Base-by-base conservation (phyloP, 2,888 invertebrate species). In the Leptarthrus brevirostris region DNA sequence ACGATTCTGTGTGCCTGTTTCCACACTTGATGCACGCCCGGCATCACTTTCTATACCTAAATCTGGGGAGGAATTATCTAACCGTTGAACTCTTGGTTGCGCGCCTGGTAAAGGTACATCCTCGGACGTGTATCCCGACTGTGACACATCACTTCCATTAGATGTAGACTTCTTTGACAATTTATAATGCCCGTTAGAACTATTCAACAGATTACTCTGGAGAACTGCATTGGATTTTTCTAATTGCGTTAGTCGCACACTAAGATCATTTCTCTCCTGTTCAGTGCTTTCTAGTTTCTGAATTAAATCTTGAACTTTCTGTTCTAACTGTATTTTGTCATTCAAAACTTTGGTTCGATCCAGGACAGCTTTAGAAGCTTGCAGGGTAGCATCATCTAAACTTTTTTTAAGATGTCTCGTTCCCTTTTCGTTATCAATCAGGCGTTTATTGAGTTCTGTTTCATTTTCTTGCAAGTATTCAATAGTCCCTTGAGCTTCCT, bases 31-130 rank as follows among this genome's bases (percentile, higher is more conserved):
- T 81, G 82, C 90, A 88, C 75, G 91, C 88, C 78, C 87, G 44
- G 88, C 89, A 82, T 95, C 95, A 80, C 94, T 95, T 82, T 95
- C 95, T 77, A 95, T 95, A n/a, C 95, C 95, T 80, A 94, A 88
- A 85, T 95, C 95, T 0, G 95, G 95, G 0, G 95, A 95, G 0
- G 91, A 87, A 78, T 87, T 89, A 10, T 86, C 85, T 10, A 24
- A 52, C 3, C 83, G 80, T 12, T 80, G 80, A 2, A 76, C 76
- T n/a, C 77, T 76, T 8, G 54, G 76, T 16, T 44, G 54, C 16
- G 5, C 14, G 4, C 20, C 8, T 6, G 34, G 52, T 14, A 77
- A 70, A 1, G 81, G 80, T 36, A 85, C 85, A 74, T 85, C 85
- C 66, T 88, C 87, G 0, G 87, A 87, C 12, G 86, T 85, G 77